Conservation (phyloP, 2,113 vertebrate genomes). For the Amia ocellicauda region DNA sequence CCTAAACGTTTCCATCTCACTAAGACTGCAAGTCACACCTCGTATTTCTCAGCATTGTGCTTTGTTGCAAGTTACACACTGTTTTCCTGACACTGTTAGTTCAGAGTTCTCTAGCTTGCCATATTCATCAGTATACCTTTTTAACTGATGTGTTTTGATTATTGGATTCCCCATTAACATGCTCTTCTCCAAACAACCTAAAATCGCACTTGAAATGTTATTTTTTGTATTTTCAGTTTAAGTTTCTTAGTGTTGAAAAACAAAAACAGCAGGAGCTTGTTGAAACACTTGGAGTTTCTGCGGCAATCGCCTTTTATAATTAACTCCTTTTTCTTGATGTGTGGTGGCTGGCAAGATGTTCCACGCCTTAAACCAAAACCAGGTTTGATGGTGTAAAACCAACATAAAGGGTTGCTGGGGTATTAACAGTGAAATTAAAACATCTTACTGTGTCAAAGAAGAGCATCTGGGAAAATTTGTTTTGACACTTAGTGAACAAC, state of each 20-base stretch:
- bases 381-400: background rate
- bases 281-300: background rate
- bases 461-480: background rate
- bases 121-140: too few relatives aligned
- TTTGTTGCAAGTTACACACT: too few relatives aligned
- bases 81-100: too few relatives aligned
- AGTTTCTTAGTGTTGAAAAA: background rate
- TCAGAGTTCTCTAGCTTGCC: too few relatives aligned
- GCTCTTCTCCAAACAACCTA: background rate
- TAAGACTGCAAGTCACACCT: too few relatives aligned
- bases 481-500: background rate
- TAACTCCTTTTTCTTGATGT: background rate
- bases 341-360: background rate
- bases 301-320: background rate
- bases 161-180: too few relatives aligned
- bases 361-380: background rate
- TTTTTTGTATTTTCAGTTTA: slow-evolving; percentile 7
- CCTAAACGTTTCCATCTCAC: too few relatives aligned
- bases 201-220: slow-evolving; percentile 5
- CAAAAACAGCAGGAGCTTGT: background rate
- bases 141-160: too few relatives aligned
- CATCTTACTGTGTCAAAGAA: background rate
- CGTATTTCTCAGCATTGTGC: too few relatives aligned
- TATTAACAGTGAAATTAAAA: background rate
- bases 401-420: slow-evolving; percentile 4